Evolutionary conservation across 2,888 invertebrate genomes (phyloP).

Genomic region (Diarsia dahlii): DNA sequence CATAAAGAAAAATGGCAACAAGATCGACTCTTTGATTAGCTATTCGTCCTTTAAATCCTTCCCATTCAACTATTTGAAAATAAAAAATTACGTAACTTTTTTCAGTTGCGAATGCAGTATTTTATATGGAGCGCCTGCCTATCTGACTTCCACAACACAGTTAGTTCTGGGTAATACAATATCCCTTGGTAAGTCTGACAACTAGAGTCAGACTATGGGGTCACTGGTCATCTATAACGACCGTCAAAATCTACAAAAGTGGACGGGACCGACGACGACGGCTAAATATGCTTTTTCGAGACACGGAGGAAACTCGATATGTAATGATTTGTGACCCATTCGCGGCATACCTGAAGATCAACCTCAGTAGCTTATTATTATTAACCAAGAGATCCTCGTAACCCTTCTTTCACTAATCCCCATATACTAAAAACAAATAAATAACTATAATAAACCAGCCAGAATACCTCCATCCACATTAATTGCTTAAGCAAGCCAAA

Average conservation of each 20-base stretch:
- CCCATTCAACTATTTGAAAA: not conserved
- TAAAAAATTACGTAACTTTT: not conserved
- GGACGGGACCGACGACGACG: too few species aligned
- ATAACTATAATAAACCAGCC: conserved; percentile 30
- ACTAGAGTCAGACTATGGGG: not conserved
- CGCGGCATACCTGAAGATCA: too few species aligned
- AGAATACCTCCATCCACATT: conserved; percentile 52
- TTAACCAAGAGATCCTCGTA: not conserved
- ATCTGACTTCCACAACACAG: not conserved
- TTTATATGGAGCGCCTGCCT: not conserved
- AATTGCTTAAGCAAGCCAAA: conserved; percentile 68
- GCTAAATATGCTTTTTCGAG: not conserved
- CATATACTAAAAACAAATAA: conserved; percentile 1
- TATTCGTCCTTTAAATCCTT: not conserved
- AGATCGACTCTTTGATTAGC: conserved; percentile 6
- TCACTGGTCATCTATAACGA: not conserved
- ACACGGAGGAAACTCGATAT: not conserved
- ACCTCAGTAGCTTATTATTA: too few species aligned
- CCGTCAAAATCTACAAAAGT: too few species aligned
- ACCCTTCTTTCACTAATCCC: conserved; percentile 1
- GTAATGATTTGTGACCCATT: not conserved
- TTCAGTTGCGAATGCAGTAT: not conserved
- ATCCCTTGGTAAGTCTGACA: not conserved
- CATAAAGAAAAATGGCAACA: not conserved
- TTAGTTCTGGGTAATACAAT: not conserved